phyloP scores from a whole-genome alignment of 2,113 vertebrate species.

The Suricata suricatta region DNA sequence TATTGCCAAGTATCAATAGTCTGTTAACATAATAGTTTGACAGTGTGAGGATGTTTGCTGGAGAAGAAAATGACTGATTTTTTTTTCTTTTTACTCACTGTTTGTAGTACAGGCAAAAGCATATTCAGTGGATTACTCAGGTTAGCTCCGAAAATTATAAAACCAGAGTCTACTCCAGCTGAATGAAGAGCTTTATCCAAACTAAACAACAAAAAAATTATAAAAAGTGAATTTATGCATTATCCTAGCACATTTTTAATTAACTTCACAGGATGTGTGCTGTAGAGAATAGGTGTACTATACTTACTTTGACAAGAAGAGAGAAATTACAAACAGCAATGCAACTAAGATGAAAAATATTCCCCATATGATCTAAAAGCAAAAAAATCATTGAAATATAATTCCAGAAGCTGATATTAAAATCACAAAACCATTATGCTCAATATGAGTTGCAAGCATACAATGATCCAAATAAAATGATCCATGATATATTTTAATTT shows the following conservation, averaged over 20 bases:
- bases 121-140: conserved; percentile 98
- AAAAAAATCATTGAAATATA: conserved; percentile 72
- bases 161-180: conserved; percentile 95
- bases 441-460: neutral
- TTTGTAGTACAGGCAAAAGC: conserved; percentile 94
- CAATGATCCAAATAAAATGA: conserved; percentile 20
- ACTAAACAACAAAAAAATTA: conserved; percentile 72
- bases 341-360: conserved; percentile 96
- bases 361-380: conserved; percentile 92
- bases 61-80: neutral
- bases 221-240: neutral
- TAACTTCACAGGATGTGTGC: neutral
- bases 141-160: conserved; percentile 97
- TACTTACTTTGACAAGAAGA: conserved; percentile 99
- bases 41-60: neutral
- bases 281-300: conserved; percentile 46
- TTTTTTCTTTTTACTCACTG: conserved; percentile 87
- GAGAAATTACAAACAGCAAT: conserved; percentile 92
- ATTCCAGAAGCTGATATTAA: conserved; percentile 44
- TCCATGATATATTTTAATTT: conserved; percentile 8
- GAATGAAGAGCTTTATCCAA: conserved; percentile 96
- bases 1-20: neutral
- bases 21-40: neutral
- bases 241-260: conserved; percentile 3
- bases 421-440: conserved; percentile 57